Evolutionary conservation across 2,888 invertebrate species (phyloP).

Genomic region (Lasioglossum pauxillum): DNA sequence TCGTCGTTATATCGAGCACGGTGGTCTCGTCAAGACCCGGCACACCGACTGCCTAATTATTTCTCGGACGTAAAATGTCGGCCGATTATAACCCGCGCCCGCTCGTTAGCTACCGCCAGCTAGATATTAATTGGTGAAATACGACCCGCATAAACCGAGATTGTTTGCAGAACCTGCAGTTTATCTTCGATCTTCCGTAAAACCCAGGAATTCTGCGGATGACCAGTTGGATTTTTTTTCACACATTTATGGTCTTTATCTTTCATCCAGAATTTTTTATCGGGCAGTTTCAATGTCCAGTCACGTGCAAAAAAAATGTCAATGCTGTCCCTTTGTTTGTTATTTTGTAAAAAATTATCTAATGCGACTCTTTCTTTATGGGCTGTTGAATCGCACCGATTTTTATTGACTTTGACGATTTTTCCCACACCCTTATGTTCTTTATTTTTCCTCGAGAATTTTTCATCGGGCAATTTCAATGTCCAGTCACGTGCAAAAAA

Average conservation of each 20-base stretch:
- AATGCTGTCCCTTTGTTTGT: too few relatives aligned
- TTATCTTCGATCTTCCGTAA: not conserved
- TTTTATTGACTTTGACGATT: too few relatives aligned
- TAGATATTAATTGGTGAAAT: slow-evolving; percentile 18
- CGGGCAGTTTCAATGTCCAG: not conserved
- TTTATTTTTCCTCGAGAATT: too few relatives aligned
- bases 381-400: too few relatives aligned
- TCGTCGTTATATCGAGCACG: slow-evolving; percentile 63
- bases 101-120: slow-evolving; percentile 5
- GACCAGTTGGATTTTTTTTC: not conserved
- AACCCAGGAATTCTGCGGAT: not conserved
- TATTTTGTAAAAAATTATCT: too few relatives aligned
- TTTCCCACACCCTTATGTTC: too few relatives aligned
- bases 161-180: not conserved
- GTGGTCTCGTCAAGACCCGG: slow-evolving; percentile 58
- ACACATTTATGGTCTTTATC: not conserved
- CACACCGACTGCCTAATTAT: slow-evolving; percentile 42
- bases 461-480: too few relatives aligned
- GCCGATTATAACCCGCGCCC: slow-evolving; percentile 9
- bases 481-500: too few relatives aligned
- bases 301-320: too few relatives aligned
- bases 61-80: slow-evolving; percentile 32
- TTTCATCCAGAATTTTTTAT: not conserved
- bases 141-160: not conserved
- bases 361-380: too few relatives aligned